A percentile compares a stretch with the other conserved stretches of the same genome.
phyloP scores from a whole-genome alignment of 1,140 invertebrate species.

The Zaprionus ghesquierei region DNA sequence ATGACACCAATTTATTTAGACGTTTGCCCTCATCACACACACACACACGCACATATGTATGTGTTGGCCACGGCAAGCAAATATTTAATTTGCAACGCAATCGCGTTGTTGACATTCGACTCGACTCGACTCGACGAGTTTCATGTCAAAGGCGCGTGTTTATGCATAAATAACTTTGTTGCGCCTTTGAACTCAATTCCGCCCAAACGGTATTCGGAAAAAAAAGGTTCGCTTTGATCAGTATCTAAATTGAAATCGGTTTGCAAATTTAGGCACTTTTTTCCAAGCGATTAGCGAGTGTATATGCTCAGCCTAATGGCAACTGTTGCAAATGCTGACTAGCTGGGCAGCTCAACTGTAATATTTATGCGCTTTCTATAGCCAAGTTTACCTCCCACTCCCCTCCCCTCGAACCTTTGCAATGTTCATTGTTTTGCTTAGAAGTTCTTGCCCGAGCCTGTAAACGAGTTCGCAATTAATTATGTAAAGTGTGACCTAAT shows the following conservation, averaged over 20 bases:
- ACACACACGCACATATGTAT: not conserved
- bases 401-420: too few species aligned
- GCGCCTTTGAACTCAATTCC: conserved; percentile 56
- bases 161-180: conserved; percentile 71
- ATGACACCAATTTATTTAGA: conserved; percentile 80
- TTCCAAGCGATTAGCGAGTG: not conserved
- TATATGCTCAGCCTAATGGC: not conserved
- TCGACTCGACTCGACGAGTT: conserved; percentile 46
- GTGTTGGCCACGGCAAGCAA: conserved; percentile 43
- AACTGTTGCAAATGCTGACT: too few species aligned
- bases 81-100: conserved; percentile 68
- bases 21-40: conserved; percentile 21
- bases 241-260: conserved; percentile 7
- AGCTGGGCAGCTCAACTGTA: too few species aligned
- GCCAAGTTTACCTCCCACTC: not conserved
- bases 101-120: conserved; percentile 69
- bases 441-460: not conserved
- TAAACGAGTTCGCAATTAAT: conserved; percentile 55
- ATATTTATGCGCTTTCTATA: too few species aligned
- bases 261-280: not conserved
- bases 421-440: not conserved
- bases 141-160: conserved; percentile 68
- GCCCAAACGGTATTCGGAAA: conserved; percentile 1
- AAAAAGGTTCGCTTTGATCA: conserved; percentile 1
- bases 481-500: conserved; percentile 77